Conservation (phyloP, 1,140 invertebrate species). For the Microplitis mediator region DNA sequence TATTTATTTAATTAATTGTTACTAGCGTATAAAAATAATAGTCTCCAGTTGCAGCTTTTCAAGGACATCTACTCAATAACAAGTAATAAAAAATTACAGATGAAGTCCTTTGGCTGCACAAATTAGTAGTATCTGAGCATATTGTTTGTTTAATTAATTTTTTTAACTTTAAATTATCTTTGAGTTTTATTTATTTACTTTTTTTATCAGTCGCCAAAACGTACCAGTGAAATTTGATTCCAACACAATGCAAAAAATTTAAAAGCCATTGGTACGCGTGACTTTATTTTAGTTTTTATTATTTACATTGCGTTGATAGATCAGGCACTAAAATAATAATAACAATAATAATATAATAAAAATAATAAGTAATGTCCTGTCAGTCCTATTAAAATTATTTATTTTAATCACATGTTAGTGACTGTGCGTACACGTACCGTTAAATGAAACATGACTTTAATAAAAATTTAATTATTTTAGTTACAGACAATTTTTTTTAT, state of each 20-base stretch:
- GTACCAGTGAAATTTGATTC: not conserved
- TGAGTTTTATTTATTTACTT: not conserved
- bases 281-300: not conserved
- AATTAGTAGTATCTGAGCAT: constrained; percentile 48
- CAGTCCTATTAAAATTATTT: constrained; percentile 51
- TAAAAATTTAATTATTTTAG: constrained; percentile 8
- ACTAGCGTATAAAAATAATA: constrained; percentile 59
- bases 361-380: constrained; percentile 46
- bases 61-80: not conserved
- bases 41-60: constrained; percentile 45
- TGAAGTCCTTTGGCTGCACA: constrained; percentile 36
- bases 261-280: constrained; percentile 12
- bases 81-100: too few species aligned
- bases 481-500: not conserved
- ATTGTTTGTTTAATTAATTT: constrained; percentile 26
- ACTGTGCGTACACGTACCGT: constrained; percentile 20
- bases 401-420: constrained; percentile 46
- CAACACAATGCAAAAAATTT: not conserved
- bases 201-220: not conserved
- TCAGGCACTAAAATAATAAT: constrained; percentile 42
- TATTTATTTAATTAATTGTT: constrained; percentile 29
- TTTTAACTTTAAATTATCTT: not conserved
- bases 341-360: too few species aligned
- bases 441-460: not conserved
- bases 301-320: constrained; percentile 19